phyloP scores from a whole-genome alignment of 2,888 invertebrate genomes.

The Eudasyphora cyanicolor region DNA sequence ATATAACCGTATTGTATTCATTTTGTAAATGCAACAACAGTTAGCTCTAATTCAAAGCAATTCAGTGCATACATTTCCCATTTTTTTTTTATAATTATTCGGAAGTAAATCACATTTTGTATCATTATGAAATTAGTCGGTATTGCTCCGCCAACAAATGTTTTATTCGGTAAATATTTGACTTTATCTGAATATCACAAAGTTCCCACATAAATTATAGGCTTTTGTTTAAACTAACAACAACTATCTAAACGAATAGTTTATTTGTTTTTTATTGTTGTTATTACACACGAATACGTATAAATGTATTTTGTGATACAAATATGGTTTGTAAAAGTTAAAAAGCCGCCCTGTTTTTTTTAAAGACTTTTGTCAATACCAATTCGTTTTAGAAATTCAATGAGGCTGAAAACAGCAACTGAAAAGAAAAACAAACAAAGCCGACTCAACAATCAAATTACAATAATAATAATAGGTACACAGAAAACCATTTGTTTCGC shows the following conservation, averaged over 20 bases:
- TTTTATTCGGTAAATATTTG: no score
- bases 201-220: slow-evolving; percentile 58
- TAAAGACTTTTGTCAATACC: neutral
- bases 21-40: no score
- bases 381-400: slow-evolving; percentile 32
- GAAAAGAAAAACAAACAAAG: no score
- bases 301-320: neutral
- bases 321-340: slow-evolving; percentile 48
- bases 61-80: no score
- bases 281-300: neutral
- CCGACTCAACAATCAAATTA: neutral
- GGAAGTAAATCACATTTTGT: no score
- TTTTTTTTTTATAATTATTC: no score
- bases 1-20: no score
- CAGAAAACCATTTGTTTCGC: neutral
- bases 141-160: no score
- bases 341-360: slow-evolving; percentile 45
- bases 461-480: slow-evolving; percentile 1
- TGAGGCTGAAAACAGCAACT: slow-evolving; percentile 41
- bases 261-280: neutral
- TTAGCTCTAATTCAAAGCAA: no score
- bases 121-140: no score
- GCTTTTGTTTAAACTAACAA: neutral
- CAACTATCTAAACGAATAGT: neutral
- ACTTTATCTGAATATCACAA: slow-evolving; percentile 46